Evolutionary conservation across 2,113 vertebrate species (phyloP).

Genomic region (Turnix velox): DNA sequence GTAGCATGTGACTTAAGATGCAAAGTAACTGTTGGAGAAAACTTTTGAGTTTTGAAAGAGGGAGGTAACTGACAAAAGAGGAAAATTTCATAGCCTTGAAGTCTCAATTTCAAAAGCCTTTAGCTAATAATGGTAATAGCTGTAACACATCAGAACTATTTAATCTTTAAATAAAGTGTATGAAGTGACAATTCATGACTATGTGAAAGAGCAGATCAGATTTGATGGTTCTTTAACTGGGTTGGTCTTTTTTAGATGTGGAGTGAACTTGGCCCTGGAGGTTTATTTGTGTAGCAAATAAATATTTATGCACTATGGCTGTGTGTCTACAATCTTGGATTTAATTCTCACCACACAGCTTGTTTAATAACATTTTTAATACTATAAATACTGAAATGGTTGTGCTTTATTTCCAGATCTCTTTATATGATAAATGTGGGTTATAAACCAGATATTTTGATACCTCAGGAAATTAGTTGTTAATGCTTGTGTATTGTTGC

Average conservation of each 20-base stretch:
- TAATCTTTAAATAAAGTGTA: neutral
- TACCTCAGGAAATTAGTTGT: neutral
- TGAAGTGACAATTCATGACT: neutral
- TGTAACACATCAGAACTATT: neutral
- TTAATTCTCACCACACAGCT: neutral
- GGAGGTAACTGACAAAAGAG: neutral
- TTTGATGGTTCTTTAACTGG: neutral
- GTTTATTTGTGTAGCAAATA: neutral
- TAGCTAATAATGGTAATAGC: neutral
- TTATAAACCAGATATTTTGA: neutral
- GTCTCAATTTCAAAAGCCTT: neutral
- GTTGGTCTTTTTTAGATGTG: neutral
- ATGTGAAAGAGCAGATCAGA: neutral
- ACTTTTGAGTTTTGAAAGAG: neutral
- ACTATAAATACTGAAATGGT: neutral
- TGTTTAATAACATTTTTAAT: neutral
- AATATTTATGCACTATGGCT: neutral
- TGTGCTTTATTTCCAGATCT: neutral
- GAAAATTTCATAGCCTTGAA: neutral
- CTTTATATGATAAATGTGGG: neutral
- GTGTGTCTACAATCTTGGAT: neutral
- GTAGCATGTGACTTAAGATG: neutral
- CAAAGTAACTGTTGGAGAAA: neutral
- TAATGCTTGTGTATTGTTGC: neutral
- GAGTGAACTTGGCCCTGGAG: neutral